Evolutionary conservation across 2,113 vertebrate genomes (phyloP).

Genomic region (Phrynocephalus versicolor): DNA sequence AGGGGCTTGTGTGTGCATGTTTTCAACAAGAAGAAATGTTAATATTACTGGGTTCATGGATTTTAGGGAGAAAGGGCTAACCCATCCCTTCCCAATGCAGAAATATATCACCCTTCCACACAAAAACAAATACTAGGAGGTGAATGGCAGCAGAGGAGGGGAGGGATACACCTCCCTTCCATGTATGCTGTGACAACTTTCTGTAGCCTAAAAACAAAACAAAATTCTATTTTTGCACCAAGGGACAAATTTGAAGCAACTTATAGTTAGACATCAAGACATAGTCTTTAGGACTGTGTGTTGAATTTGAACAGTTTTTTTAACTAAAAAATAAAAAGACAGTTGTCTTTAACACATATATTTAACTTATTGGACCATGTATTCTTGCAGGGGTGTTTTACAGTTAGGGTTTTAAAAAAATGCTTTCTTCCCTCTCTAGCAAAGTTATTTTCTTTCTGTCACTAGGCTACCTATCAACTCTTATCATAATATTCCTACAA

Average conservation of each 20-base stretch:
- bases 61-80: no score
- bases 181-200: not conserved
- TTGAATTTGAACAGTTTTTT: not conserved
- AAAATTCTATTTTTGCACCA: not conserved
- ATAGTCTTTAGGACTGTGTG: not conserved
- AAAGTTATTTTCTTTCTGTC: not conserved
- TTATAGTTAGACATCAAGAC: not conserved
- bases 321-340: not conserved
- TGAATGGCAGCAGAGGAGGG: not conserved
- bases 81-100: no score
- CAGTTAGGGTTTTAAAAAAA: not conserved
- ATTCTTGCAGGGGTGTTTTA: not conserved
- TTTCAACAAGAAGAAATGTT: no score
- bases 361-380: conserved; percentile 19
- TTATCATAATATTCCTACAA: not conserved
- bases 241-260: not conserved
- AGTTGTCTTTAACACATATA: conserved; percentile 47
- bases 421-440: not conserved
- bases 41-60: no score
- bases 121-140: no score
- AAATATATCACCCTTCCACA: no score
- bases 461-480: not conserved
- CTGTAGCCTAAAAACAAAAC: not conserved
- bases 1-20: no score
- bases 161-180: not conserved